Evolutionary conservation across 2,888 invertebrate genomes (phyloP).

Genomic region (Zhuqinia jingwanae): DNA sequence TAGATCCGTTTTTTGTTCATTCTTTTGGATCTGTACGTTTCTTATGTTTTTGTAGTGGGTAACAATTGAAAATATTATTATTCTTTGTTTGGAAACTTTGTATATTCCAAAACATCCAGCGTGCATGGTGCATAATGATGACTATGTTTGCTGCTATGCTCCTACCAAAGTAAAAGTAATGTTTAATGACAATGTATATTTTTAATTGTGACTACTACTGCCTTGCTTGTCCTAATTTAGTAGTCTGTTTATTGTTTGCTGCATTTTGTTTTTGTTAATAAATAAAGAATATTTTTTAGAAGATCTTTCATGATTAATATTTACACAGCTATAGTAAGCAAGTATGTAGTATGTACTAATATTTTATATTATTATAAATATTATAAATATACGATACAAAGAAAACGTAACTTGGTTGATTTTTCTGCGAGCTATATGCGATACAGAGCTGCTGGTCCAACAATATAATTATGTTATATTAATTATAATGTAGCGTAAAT

Average conservation of each 20-base stretch:
- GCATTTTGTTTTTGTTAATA: slow-evolving; percentile 15
- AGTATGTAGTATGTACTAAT: not conserved
- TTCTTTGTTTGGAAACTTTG: too few species aligned
- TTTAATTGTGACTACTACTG: not conserved
- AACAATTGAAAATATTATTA: not conserved
- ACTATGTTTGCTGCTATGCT: not conserved
- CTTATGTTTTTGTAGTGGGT: too few species aligned
- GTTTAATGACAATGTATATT: slow-evolving; percentile 11
- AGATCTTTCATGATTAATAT: not conserved
- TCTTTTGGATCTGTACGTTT: too few species aligned
- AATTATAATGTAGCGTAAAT: not conserved
- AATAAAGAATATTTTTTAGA: slow-evolving; percentile 2
- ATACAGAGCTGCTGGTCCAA: slow-evolving; percentile 48
- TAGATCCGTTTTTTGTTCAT: too few species aligned
- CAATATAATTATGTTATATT: too few species aligned
- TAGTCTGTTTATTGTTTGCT: not conserved
- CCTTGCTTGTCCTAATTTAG: not conserved
- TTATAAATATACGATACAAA: not conserved
- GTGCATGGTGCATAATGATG: not conserved
- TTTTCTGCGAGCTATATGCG: slow-evolving; percentile 26
- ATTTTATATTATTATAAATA: slow-evolving; percentile 3
- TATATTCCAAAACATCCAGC: not conserved
- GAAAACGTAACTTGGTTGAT: too few species aligned
- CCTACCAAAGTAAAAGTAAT: too few species aligned
- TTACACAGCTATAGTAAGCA: not conserved